Base-by-base conservation (phyloP, 2,888 invertebrate species). In the Spisula solida region DNA sequence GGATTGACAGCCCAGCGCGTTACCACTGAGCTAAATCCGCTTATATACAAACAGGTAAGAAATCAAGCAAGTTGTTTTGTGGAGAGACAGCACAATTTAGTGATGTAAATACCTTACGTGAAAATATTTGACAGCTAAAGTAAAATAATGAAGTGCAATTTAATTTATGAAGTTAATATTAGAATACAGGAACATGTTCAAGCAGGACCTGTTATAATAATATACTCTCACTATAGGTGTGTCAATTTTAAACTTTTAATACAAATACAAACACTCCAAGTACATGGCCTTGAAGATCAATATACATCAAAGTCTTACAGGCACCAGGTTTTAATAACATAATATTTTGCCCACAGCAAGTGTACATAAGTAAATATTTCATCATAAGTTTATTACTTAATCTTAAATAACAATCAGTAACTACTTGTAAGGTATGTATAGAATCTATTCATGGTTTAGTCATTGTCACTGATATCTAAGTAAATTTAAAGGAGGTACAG, bases 311-410 rank as follows among this genome's bases (percentile, higher is more conserved):
- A 5, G 2, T 4, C 20, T n/a, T 6, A n/a, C n/a, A n/a, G n/a
- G n/a, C n/a, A n/a, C 60, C n/a, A 25, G 12, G 60, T n/a, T 66
- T 66, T 66, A 66, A 66, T 66, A 66, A 66, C 25, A 66, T n/a
- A 66, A 66, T n/a, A 66, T 25, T 41, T 66, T 66, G 60, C 60
- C 60, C n/a, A 66, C n/a, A 66, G 60, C 60, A 66, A 66, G 8
- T 66, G 1, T 66, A 12, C 60, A 66, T 25, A n/a, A 66, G 60
- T 66, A n/a, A 66, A n/a, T n/a, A n/a, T n/a, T n/a, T n/a, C n/a
- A n/a, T n/a, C 60, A 66, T 25, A 25, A 25, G 6, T 12, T 25
- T 25, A 66, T 25, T 10, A 66, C n/a, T 66, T 12, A 66, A 66
- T 66, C n/a, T 25, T 66, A 2, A 66, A 8, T 66, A 66, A 66